Evolutionary conservation across 1,140 invertebrate genomes (phyloP).

Genomic region (Acromyrmex echinatior): DNA sequence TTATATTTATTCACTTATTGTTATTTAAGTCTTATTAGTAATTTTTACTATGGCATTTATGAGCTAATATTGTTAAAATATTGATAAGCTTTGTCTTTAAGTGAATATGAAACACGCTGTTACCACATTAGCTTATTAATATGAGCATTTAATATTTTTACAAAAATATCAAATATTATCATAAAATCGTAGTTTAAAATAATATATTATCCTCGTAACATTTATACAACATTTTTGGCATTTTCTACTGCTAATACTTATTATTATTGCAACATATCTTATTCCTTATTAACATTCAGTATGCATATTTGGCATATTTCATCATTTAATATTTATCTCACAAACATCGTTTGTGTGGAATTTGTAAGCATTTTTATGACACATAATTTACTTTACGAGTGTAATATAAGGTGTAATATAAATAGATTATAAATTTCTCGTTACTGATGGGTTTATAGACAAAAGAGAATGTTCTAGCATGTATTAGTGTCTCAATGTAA

Average conservation of each 20-base stretch:
- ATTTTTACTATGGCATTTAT: background rate
- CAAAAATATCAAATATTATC: background rate
- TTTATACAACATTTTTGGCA: conserved; percentile 15
- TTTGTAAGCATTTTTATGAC: background rate
- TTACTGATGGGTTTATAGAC: conserved; percentile 32
- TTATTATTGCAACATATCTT: background rate
- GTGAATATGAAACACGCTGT: background rate
- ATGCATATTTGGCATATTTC: background rate
- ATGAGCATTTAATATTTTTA: background rate
- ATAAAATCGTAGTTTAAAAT: conserved; percentile 23
- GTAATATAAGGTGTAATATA: background rate
- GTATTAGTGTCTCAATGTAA: background rate
- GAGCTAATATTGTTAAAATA: conserved; percentile 14
- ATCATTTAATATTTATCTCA: conserved; percentile 15
- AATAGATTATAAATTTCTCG: conserved; percentile 24
- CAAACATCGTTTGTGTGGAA: background rate
- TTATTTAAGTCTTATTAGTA: background rate
- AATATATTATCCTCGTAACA: conserved; percentile 14
- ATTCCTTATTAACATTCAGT: background rate
- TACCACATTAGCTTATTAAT: background rate
- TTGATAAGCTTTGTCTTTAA: background rate
- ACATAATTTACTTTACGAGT: conserved; percentile 2
- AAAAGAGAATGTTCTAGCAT: conserved; percentile 13
- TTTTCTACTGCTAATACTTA: background rate
- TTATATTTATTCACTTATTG: background rate